Evolutionary conservation across 2,113 vertebrate genomes (phyloP), one percentile per base, ranked within the genome.

Genomic region (Silurus meridionalis): DNA sequence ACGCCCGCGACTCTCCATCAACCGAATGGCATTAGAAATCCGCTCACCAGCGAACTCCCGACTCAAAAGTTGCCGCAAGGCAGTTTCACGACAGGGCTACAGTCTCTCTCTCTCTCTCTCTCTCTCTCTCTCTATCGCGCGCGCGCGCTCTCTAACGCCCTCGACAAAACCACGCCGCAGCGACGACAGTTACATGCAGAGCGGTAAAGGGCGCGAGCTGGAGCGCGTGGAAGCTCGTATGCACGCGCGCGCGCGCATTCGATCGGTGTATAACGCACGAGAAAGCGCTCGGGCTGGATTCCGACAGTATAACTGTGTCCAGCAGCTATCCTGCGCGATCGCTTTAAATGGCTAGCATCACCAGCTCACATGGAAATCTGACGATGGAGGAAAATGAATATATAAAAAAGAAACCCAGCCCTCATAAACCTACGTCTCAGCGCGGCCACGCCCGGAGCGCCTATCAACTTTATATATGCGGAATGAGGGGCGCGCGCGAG

Each of bases 401-500:
- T 2, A 37, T 37, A 37, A 8, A 15, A 21, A 4, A 46, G 55
- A 61, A 25, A 6, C 37, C 15, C n/a, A 61, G 8, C 53, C 37
- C 21, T 25, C 21, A 84, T 64, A 79, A 80, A 60, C 25, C 9
- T 60, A 60, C 10, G 57, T 14, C 69, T 82, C 28, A 14, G 21
- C 61, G 79, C 55, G 50, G 75, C 87, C 88, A 87, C 83, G 77
- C 83, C 86, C 89, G 87, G 60, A 58, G 55, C 77, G 78, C 48
- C 67, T 74, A 50, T 60, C 48, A 83, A 84, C 83, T 83, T 84
- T 74, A 74, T 21, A 61, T 80, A 83, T 81, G 80, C 84, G 80
- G 83, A 89, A 85, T 85, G 84, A 87, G 84, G 85, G 86, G 63
- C 53, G 86, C 78, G 79, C 66, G 46, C 82, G 72, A 86, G 81